phyloP scores from a whole-genome alignment of 2,888 invertebrate species.

The Lepidochitona cinerea region DNA sequence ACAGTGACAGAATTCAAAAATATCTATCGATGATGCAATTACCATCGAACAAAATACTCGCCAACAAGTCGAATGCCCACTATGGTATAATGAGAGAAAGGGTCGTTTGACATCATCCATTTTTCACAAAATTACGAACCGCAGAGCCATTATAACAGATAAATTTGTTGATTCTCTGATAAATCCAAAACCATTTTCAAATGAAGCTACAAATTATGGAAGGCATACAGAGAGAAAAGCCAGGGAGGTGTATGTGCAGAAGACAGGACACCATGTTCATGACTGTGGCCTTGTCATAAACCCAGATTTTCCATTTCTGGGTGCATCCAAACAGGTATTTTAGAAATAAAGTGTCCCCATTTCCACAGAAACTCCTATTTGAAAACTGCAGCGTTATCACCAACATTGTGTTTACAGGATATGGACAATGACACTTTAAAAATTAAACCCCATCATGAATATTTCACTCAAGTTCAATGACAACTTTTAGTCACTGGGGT shows the following conservation, averaged over 20 bases:
- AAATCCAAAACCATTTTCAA: not conserved
- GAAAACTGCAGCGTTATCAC: not conserved
- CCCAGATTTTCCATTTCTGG: conserved; percentile 26
- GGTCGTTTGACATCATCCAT: conserved; percentile 18
- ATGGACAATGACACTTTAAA: not conserved
- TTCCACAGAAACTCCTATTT: conserved; percentile 9
- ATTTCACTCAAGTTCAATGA: not conserved
- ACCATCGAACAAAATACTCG: conserved; percentile 1
- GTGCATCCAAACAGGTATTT: conserved; percentile 24
- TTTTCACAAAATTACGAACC: conserved; percentile 11
- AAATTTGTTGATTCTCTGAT: not conserved
- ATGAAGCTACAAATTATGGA: not conserved
- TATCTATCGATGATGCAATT: too few species aligned
- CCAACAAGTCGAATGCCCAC: conserved; percentile 8
- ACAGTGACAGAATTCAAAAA: too few species aligned
- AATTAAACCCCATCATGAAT: not conserved
- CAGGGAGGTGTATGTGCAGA: not conserved
- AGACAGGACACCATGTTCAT: conserved; percentile 21
- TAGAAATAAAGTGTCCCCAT: conserved; percentile 28
- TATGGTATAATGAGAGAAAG: conserved; percentile 15
- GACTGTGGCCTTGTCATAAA: conserved; percentile 29
- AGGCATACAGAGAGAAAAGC: not conserved
- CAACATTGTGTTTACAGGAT: not conserved
- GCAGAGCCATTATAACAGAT: not conserved
- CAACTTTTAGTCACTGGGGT: not conserved